Evolutionary conservation across 2,888 invertebrate genomes (phyloP), one percentile per base, ranked within the genome.

Genomic region (Coecobrya sp.): DNA sequence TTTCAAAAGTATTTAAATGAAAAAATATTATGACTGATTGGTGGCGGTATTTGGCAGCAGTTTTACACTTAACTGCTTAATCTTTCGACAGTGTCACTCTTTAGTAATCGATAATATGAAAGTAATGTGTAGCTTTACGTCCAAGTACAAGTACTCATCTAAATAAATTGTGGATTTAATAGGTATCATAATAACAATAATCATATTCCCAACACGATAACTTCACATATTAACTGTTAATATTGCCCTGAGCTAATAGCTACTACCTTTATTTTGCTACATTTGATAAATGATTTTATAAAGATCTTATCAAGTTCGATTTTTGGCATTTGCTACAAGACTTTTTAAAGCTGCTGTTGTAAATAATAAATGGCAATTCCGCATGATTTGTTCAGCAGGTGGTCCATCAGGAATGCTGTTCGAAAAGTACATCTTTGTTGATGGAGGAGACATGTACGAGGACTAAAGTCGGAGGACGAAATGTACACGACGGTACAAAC

Each of bases 391-490:
- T 42, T 76, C 87, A 79, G 45, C 87, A 87, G 87, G 87, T 87
- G 87, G 87, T 87, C 87, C 79, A 45, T 87, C n/a, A 87, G 87
- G 87, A 87, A 87, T 87, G 87, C 62, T 79, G 86, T 87, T 79
- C 27, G 52, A 52, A 79, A 55, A 79, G 55, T 55, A 73, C 73
- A 86, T 30, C 30, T 45, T 65, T 65, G 85, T 49, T 85, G 85
- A 68, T 49, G 65, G 30, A 62, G 68, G n/a, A 11, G 45, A 45
- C 55, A 76, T 22, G 11, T 79, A 27, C 52, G 52, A 79, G 27
- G 79, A 79, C 52, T 52, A 79, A 16, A 36, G 7, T 13, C n/a
- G 36, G 76, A 65, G 55, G 81, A 81, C 30, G 27, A n/a, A 16
- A 30, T 3, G 19, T 22, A 25, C 45, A 79, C 22, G 52, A 73